Base-by-base conservation (phyloP, 1,140 invertebrate genomes). In the Drosophila quadrilineata region DNA sequence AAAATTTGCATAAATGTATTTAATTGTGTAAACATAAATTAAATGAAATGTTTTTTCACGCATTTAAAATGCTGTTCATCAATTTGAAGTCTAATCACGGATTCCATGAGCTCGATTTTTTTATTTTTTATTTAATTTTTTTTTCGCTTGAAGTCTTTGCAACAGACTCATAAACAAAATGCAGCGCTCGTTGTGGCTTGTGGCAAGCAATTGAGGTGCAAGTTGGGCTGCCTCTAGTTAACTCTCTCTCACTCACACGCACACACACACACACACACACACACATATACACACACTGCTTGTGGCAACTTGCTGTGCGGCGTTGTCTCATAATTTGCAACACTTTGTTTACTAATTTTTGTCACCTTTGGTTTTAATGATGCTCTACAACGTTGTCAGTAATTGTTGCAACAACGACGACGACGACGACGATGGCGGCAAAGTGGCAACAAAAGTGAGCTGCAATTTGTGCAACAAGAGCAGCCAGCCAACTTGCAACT, bases 291-390 rank as follows among this genome's bases (percentile, higher is more conserved):
- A n/a, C 58, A 24, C 40, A 65, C 52, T 45, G 58, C 72, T 80
- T 58, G 62, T 33, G 52, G 76, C 65, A 52, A 12, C 17, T 36
- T 38, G 57, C 26, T 28, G 26, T 40, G 17, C 31, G 19, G 36
- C 56, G 22, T 53, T 73, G 77, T 35, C 80, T 86, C 80, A 86
- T 85, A 85, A 85, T 85, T 86, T 86, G 68, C 71, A 85, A 86
- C 80, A 86, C 79, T 85, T 84, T 84, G 79, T 79, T 84, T 84
- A 84, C 79, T 79, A 84, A 84, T 84, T 84, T 85, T 85, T 85
- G 79, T 85, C 79, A 85, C 80, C 80, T 85, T 86, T 85, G 63
- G 62, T 71, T 85, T 85, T 85, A 85, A 85, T 85, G 80, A 85
- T 85, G 79, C 79, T 79, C 75, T 45, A 36, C 21, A 16, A 26